Conservation (phyloP, 1,140 invertebrate species). For the Anthonomus grandis region DNA sequence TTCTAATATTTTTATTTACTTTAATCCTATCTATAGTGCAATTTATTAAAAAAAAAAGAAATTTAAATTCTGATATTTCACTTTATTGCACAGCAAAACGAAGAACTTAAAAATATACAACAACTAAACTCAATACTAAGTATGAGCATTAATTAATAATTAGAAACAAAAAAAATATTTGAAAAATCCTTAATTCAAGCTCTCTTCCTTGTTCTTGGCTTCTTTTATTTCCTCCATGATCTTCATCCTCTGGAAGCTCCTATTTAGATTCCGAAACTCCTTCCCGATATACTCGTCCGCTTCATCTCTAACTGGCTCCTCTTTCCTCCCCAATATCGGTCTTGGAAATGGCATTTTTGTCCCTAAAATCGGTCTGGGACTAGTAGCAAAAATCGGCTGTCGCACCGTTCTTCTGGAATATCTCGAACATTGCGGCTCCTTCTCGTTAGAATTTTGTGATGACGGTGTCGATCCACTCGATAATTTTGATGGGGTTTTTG, state of each 20-base stretch:
- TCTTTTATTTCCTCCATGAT: slow-evolving; percentile 30
- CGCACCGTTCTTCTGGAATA: slow-evolving; percentile 41
- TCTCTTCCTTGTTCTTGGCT: slow-evolving; percentile 13
- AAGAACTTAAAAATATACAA: too few relatives aligned
- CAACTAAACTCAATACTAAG: too few relatives aligned
- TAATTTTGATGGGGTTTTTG: neutral
- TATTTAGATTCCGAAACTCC: slow-evolving; percentile 36
- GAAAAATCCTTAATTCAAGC: too few relatives aligned
- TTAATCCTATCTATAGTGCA: too few relatives aligned
- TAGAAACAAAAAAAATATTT: too few relatives aligned
- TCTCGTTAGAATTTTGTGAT: slow-evolving; percentile 7
- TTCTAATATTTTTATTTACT: too few relatives aligned
- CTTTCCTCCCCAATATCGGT: slow-evolving; percentile 39
- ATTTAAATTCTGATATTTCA: too few relatives aligned
- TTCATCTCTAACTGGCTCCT: slow-evolving; percentile 25
- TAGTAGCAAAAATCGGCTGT: slow-evolving; percentile 16
- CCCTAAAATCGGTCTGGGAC: slow-evolving; percentile 41
- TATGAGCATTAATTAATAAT: too few relatives aligned
- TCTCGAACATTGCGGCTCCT: slow-evolving; percentile 28
- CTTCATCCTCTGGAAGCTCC: slow-evolving; percentile 36
- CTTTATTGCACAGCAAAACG: too few relatives aligned
- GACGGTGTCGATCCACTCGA: slow-evolving; percentile 7
- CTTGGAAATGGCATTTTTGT: slow-evolving; percentile 36
- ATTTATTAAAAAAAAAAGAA: too few relatives aligned
- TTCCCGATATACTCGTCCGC: slow-evolving; percentile 35